Evolutionary conservation across 2,797 vertebrate genomes (phyloP).

Genomic region (Galagoides demidoff): DNA sequence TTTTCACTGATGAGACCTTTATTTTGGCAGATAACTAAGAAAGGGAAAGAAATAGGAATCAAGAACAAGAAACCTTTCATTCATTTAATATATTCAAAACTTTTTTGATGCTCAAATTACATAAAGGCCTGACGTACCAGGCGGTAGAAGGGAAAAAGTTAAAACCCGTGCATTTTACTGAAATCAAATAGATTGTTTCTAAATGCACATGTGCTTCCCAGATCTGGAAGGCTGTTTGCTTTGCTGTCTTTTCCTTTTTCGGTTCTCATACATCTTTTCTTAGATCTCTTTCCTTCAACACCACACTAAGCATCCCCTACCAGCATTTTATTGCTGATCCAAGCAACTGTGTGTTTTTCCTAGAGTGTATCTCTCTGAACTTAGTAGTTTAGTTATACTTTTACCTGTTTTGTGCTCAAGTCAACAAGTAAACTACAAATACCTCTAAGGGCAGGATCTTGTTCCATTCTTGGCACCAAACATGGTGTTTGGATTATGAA

Average conservation of each 20-base stretch:
- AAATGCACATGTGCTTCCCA: not conserved
- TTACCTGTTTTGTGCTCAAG: not conserved
- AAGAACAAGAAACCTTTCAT: not conserved
- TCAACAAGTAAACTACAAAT: not conserved
- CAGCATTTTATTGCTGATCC: not conserved
- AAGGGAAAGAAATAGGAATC: not conserved
- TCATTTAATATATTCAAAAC: not conserved
- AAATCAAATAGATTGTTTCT: not conserved
- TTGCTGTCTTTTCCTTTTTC: not conserved
- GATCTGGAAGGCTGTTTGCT: fast-evolving
- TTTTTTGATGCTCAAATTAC: not conserved
- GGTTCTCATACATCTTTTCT: not conserved
- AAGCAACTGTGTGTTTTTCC: not conserved
- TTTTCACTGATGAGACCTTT: constrained; percentile 20
- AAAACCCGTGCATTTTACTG: not conserved
- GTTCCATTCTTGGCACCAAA: not conserved
- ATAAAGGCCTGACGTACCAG: not conserved
- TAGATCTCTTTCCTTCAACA: not conserved
- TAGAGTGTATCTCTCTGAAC: not conserved
- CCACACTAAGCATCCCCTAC: too few relatives aligned
- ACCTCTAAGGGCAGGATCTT: not conserved
- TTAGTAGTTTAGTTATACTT: not conserved
- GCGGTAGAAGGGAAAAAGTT: not conserved
- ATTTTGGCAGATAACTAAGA: not conserved
- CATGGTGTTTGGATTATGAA: not conserved